A percentile compares a stretch with the other conserved stretches of the same genome.
Conservation (phyloP, 2,888 invertebrate genomes). For the Nomada ferruginata region DNA sequence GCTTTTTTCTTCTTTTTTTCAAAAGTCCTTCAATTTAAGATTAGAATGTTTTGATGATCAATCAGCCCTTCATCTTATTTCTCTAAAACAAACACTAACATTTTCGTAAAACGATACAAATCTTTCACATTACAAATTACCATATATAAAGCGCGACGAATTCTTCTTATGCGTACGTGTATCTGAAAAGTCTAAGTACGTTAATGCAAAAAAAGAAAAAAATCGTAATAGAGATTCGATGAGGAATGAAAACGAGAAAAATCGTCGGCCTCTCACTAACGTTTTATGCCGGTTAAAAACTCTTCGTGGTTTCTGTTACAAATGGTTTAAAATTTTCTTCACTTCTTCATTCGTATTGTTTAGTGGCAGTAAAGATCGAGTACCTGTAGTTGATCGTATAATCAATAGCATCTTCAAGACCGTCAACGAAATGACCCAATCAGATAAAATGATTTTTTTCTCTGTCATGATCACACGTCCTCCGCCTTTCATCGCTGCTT, state of each 20-base stretch:
- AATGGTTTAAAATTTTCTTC: constrained; percentile 36
- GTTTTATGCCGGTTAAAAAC: constrained; percentile 16
- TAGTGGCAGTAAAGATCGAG: constrained; percentile 32
- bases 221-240: not conserved
- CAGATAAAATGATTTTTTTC: not conserved
- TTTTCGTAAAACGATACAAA: not conserved
- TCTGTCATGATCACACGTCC: too few relatives aligned
- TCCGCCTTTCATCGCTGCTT: not conserved
- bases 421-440: constrained; percentile 24
- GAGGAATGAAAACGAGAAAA: constrained; percentile 7
- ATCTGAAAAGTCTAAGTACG: constrained; percentile 12
- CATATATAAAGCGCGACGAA: constrained; percentile 1
- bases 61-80: not conserved
- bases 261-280: not conserved
- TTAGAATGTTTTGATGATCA: not conserved
- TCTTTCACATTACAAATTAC: constrained; percentile 5
- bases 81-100: not conserved
- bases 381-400: constrained; percentile 18
- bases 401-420: constrained; percentile 37
- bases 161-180: constrained; percentile 5
- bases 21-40: not conserved
- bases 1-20: not conserved
- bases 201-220: not conserved
- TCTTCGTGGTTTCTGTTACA: constrained; percentile 20
- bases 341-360: constrained; percentile 41